phyloP scores from a whole-genome alignment of 2,888 invertebrate genomes.

The Metalampra italica region DNA sequence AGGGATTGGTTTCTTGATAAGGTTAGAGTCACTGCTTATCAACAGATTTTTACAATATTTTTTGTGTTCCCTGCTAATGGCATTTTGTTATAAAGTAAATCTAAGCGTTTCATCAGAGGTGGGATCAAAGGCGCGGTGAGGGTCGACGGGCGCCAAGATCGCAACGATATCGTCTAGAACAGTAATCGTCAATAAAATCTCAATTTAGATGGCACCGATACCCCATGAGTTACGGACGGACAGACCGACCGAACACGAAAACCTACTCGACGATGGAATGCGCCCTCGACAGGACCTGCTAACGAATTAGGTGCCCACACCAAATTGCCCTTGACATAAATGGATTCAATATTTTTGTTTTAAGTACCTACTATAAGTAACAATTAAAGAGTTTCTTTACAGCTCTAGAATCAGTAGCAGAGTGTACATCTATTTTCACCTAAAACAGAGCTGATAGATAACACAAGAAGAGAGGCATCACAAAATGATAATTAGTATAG shows the following conservation, averaged over 20 bases:
- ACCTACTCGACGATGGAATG: constrained; percentile 76
- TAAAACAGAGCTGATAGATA: too few species aligned
- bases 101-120: constrained; percentile 17
- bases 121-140: constrained; percentile 51
- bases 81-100: background rate
- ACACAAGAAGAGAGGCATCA: too few species aligned
- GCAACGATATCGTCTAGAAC: constrained; percentile 76
- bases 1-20: background rate
- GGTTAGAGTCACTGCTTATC: background rate
- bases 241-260: constrained; percentile 70
- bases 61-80: background rate
- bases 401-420: too few species aligned
- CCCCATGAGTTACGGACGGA: constrained; percentile 74
- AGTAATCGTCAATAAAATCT: constrained; percentile 79
- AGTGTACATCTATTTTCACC: too few species aligned
- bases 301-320: constrained; percentile 70
- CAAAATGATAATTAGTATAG: too few species aligned
- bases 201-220: constrained; percentile 78
- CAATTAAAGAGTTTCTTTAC: too few species aligned
- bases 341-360: constrained; percentile 36
- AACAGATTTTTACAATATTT: background rate
- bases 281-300: constrained; percentile 67
- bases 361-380: constrained; percentile 8
- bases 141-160: constrained; percentile 72
- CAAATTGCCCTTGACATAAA: constrained; percentile 35